Percentiles rank a stretch among this genome's conserved stretches.
Conservation (phyloP, 2,113 vertebrate species). For the Mormyrus lacerda region DNA sequence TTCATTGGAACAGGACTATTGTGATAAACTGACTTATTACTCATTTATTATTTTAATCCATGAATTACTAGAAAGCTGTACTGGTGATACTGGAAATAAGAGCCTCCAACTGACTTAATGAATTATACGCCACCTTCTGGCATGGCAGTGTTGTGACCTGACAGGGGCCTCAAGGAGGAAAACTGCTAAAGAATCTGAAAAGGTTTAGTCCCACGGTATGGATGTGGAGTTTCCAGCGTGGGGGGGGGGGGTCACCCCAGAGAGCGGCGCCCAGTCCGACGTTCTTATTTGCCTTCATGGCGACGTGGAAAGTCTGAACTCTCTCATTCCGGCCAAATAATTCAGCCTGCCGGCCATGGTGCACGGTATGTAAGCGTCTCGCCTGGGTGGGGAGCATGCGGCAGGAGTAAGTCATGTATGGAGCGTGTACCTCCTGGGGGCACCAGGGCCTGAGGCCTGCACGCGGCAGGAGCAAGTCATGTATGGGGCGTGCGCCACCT, state of each 20-base stretch:
- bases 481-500: constrained; percentile 2
- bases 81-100: not conserved
- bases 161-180: constrained; percentile 37
- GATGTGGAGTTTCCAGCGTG: constrained; percentile 50
- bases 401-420: constrained; percentile 39
- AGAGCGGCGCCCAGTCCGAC: constrained; percentile 44
- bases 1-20: not conserved
- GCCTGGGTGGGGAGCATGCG: constrained; percentile 25
- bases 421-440: constrained; percentile 11
- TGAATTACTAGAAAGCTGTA: not conserved
- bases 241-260: constrained; percentile 1
- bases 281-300: constrained; percentile 56
- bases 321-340: constrained; percentile 61
- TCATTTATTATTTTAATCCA: not conserved
- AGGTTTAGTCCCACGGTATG: constrained; percentile 37
- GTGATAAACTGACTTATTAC: not conserved
- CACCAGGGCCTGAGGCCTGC: constrained; percentile 27
- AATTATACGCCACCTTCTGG: constrained; percentile 12
- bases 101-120: constrained; percentile 18
- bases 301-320: constrained; percentile 62
- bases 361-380: constrained; percentile 47
- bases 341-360: constrained; percentile 41
- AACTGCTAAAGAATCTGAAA: constrained; percentile 42
- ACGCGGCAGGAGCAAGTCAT: not conserved
- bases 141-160: constrained; percentile 38